These are phyloP conservation scores for Cotesia typhae DNA, from an alignment of 1,140 invertebrate genomes.

Conservation along the genomic window DNA sequence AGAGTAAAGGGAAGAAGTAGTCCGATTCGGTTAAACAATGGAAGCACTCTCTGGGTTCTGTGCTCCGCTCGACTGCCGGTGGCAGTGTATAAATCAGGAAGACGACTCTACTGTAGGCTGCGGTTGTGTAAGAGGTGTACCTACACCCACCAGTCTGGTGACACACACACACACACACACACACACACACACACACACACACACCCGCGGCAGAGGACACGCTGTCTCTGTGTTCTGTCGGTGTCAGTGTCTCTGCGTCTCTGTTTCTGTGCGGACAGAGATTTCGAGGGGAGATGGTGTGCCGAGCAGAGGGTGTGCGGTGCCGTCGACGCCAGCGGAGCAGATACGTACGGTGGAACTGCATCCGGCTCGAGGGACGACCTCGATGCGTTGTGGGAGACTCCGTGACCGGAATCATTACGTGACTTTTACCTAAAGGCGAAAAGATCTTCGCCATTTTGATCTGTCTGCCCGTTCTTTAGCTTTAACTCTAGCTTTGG, in stretches of 20 bases:
- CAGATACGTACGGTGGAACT: constrained; percentile 23
- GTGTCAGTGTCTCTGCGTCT: background rate
- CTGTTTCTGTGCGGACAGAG: background rate
- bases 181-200: too few relatives aligned
- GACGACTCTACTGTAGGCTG: constrained; percentile 54
- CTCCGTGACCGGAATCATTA: constrained; percentile 61
- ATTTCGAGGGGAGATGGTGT: background rate
- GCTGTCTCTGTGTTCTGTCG: background rate
- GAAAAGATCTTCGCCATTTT: constrained; percentile 4
- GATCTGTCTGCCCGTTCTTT: background rate
- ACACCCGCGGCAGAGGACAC: too few relatives aligned
- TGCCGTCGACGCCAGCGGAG: constrained; percentile 19
- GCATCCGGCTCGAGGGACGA: constrained; percentile 58
- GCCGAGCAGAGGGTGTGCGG: background rate
- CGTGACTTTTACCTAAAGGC: constrained; percentile 38
- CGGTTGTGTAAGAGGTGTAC: constrained; percentile 12
- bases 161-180: too few relatives aligned
- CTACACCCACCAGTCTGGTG: background rate
- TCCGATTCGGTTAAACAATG: constrained; percentile 59
- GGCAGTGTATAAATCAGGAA: constrained; percentile 64
- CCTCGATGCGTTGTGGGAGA: constrained; percentile 61
- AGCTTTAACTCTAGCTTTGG: too few relatives aligned
- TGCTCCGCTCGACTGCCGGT: constrained; percentile 52
- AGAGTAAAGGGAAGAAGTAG: constrained; percentile 29
- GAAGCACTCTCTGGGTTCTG: constrained; percentile 46